Evolutionary conservation across 2,797 vertebrate genomes (phyloP), one percentile per base, ranked within the genome.

Genomic region (Phataginus tetradactyla): DNA sequence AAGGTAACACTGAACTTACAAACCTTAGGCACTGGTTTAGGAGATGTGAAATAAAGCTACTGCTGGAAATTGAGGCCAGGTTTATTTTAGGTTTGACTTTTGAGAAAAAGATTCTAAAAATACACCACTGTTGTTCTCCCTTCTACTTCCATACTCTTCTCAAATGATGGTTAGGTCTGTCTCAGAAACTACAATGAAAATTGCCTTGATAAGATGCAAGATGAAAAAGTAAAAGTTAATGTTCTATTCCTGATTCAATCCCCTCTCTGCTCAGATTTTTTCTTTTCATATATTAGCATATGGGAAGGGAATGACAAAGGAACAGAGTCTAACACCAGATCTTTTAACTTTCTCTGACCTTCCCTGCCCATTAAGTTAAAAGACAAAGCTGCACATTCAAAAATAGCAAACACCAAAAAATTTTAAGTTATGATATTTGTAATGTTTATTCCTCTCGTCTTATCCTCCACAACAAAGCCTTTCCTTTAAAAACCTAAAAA

Each of bases 21-120:
- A 90, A 94, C 87, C 37, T 72, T 85, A 81, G 75, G 45, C 42
- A 78, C 34, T 83, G 69, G 79, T 87, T 90, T 71, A 81, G 72
- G 20, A 86, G 15, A 90, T 25, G 21, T 69, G 90, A 96, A 92
- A 79, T 81, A 91, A 86, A 91, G 63, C 72, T 78, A 96, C 42
- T 59, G 72, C 66, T 93, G 39, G 87, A 96, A 97, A 97, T 96
- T 88, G 93, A 97, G 95, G 97, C 63, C 95, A 97, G 55, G 49
- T 81, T 97, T 96, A 96, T 97, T 98, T 97, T 83, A 96, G 88
- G 91, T 80, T 94, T 92, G 86, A 95, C 86, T 95, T 95, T 91
- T 18, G 42, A 20, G 68, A 92, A 69, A 71, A 83, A 74, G 49
- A 94, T 90, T 91, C 87, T 95, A 96, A 96, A 97, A 98, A 96